Evolutionary conservation across 1,140 invertebrate species (phyloP), one percentile per base, ranked within the genome.

Genomic region (Lepidostoma basale): DNA sequence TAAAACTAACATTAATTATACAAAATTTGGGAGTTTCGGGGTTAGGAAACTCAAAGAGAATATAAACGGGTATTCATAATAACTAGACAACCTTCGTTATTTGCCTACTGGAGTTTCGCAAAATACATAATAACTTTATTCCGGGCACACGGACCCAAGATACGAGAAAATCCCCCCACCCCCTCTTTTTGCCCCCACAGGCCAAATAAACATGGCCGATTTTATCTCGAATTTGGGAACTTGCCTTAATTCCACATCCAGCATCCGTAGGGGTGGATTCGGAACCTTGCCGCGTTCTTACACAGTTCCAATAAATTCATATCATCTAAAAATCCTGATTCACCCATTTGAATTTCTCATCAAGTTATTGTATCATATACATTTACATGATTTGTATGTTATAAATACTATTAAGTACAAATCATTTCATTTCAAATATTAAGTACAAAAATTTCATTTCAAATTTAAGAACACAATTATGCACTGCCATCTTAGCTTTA

Each of bases 191-290:
- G 52, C 6, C 47, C 10, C 18, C 47, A n/a, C 47, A 49, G 36
- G 20, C 64, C 63, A 49, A 72, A 67, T 72, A 66, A 72, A 68
- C 62, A 66, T 54, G 64, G 58, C 69, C 47, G 69, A 71, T 71
- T 71, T 71, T 67, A 71, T 71, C 69, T 71, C 36, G 30, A 68
- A 63, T 63, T 71, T 65, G 47, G 65, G 22, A 72, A 59, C 67
- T 64, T 39, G 47, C 45, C 33, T 45, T 47, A 25, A 39, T 42
- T 33, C 2, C 16, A n/a, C n/a, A n/a, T n/a, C n/a, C n/a, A n/a
- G n/a, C n/a, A n/a, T n/a, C n/a, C n/a, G n/a, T 26, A 30, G 28
- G 39, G 64, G 10, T 12, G 63, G 52, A 39, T 40, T 56, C 14
- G 52, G 23, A 30, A 20, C 8, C 8, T 45, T 45, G n/a, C 42